These are phyloP conservation scores for Saimiri boliviensis DNA, from an alignment of 2,113 vertebrate species.

Conservation along the genomic window DNA sequence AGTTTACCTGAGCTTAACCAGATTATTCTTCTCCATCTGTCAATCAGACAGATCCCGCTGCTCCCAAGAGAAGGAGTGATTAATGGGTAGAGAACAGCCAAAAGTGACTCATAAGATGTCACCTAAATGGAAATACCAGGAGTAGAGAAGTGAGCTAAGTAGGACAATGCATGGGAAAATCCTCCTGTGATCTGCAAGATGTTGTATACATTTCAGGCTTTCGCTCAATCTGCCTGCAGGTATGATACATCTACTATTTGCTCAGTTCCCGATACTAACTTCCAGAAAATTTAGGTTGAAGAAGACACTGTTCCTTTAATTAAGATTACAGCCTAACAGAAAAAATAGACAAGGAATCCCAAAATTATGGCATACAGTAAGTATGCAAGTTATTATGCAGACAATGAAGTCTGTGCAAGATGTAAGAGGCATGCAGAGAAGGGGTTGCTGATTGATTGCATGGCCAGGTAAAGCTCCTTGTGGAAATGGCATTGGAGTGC, in stretches of 20 bases:
- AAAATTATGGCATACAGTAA: neutral
- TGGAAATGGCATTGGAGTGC: neutral
- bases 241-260: neutral
- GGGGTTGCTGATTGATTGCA: neutral
- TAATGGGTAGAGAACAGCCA: neutral
- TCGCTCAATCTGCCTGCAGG: neutral
- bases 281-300: slow-evolving; percentile 18
- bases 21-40: neutral
- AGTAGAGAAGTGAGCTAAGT: neutral
- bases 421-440: neutral
- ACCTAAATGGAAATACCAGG: neutral
- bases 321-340: neutral
- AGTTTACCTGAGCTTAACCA: neutral
- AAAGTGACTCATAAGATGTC: neutral
- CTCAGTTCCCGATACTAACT: neutral
- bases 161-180: neutral
- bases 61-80: neutral
- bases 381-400: neutral
- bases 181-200: neutral
- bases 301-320: neutral
- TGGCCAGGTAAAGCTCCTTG: neutral
- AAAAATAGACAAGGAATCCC: neutral
- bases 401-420: neutral
- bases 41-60: neutral
- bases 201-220: neutral